These are phyloP conservation scores for Melieria omissa DNA, from an alignment of 2,888 invertebrate species.

Conservation along the genomic window DNA sequence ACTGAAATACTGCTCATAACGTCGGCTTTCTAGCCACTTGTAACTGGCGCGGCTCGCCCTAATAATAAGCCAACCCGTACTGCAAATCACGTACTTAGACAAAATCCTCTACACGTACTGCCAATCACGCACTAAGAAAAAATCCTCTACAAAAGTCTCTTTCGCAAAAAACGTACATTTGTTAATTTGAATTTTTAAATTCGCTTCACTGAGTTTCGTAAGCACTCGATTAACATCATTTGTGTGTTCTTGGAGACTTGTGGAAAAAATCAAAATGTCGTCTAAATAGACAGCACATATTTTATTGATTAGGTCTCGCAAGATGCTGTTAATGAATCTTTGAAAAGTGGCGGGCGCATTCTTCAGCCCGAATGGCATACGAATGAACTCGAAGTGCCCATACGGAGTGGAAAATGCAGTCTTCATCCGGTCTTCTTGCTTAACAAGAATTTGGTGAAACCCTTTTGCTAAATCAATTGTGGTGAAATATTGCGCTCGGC, in stretches of 20 bases:
- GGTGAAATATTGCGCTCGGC: too few relatives aligned
- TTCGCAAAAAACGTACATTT: background rate
- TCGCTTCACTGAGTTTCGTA: background rate
- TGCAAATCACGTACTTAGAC: too few relatives aligned
- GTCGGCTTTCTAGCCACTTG: too few relatives aligned
- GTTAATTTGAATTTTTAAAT: background rate
- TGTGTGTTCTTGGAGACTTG: background rate
- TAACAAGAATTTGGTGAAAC: conserved; percentile 1
- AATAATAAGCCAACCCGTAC: too few relatives aligned
- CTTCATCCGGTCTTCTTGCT: background rate
- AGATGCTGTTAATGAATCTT: background rate
- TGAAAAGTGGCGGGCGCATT: background rate
- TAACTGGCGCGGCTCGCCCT: too few relatives aligned
- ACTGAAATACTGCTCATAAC: too few relatives aligned
- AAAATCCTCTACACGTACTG: too few relatives aligned
- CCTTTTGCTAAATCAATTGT: background rate
- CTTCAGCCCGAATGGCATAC: background rate
- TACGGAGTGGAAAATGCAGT: conserved; percentile 5
- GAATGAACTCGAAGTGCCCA: background rate
- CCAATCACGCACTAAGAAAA: too few relatives aligned
- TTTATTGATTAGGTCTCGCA: background rate
- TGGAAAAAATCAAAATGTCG: background rate
- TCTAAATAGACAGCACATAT: conserved; percentile 1
- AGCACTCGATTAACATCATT: background rate
- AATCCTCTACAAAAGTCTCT: too few relatives aligned